These are phyloP conservation scores for Drosophila trapezifrons DNA, from an alignment of 1,140 invertebrate genomes.

Conservation along the genomic window DNA sequence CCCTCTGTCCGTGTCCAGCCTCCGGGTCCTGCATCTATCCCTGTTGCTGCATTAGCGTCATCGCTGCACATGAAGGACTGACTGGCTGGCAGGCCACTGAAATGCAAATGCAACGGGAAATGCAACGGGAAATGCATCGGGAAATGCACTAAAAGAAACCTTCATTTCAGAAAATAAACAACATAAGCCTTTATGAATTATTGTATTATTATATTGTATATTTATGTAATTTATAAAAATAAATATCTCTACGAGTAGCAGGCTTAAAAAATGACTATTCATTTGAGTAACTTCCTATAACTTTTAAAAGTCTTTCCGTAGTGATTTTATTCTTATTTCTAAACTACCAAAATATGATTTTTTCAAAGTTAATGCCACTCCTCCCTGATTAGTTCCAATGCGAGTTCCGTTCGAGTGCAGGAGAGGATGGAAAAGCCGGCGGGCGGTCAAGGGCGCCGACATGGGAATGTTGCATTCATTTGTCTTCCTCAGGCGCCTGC, in stretches of 20 bases:
- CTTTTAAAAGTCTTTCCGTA: too few species aligned
- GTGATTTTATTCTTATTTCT: not conserved
- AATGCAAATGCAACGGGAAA: conserved; percentile 56
- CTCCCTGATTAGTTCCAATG: too few species aligned
- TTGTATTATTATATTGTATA: too few species aligned
- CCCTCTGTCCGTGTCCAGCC: not conserved
- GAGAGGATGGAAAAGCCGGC: conserved; percentile 8
- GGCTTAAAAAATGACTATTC: too few species aligned
- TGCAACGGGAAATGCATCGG: conserved; percentile 9
- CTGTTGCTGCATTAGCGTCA: conserved; percentile 58
- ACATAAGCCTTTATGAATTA: too few species aligned
- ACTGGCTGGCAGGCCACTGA: conserved; percentile 35
- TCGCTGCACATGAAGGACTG: conserved; percentile 62
- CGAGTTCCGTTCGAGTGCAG: not conserved
- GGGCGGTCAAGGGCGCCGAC: conserved; percentile 52
- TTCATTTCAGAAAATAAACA: too few species aligned
- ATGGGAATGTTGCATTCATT: conserved; percentile 58
- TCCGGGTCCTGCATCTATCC: not conserved
- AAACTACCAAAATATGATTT: too few species aligned
- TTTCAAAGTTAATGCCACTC: too few species aligned
- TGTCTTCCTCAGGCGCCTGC: conserved; percentile 70
- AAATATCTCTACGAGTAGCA: too few species aligned
- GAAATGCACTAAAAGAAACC: too few species aligned
- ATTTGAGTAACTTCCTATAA: too few species aligned
- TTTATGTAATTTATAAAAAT: too few species aligned